Evolutionary conservation across 2,888 invertebrate genomes (phyloP), one percentile per base, ranked within the genome.

Genomic region (Rosalia funebris): DNA sequence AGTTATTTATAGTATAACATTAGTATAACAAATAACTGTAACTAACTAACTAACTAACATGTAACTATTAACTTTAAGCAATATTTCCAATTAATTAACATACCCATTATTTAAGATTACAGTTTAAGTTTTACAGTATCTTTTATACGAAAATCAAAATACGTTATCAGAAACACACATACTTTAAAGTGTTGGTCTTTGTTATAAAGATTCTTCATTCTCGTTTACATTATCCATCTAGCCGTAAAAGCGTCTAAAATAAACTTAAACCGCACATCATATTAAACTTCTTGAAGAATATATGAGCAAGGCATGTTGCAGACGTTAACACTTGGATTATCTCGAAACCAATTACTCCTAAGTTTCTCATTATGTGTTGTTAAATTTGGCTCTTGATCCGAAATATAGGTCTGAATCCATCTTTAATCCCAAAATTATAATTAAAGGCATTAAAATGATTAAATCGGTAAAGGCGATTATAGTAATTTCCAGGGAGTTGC

Each of bases 401-500:
- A 60, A 66, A 54, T 66, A 57, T 58, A 60, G 60, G 57, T 58
- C 53, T 55, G 54, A 61, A 65, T 58, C 58, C 52, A 60, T 63
- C 66, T 63, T 59, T 66, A 65, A 70, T 69, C 66, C 68, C 42
- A 17, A 70, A 71, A 71, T 71, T 72, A 72, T 73, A 75, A 73
- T 73, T 73, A 71, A 70, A 69, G 70, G 71, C 65, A 69, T 71
- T 65, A 66, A 62, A 70, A 69, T 69, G 71, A 74, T 74, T 74
- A 73, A 71, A 70, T 70, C 50, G 62, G 60, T 31, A 71, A 76
- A 74, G 70, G 66, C 67, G 72, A 74, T 75, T 75, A 75, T 65
- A 68, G 64, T 69, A 70, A 69, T 71, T 68, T 65, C 53, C 59
- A 64, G 63, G 65, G 53, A 65, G 62, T 60, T 63, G 52, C 42